Base-by-base conservation (phyloP, 2,888 invertebrate genomes). In the Ormyrus pomaceus region DNA sequence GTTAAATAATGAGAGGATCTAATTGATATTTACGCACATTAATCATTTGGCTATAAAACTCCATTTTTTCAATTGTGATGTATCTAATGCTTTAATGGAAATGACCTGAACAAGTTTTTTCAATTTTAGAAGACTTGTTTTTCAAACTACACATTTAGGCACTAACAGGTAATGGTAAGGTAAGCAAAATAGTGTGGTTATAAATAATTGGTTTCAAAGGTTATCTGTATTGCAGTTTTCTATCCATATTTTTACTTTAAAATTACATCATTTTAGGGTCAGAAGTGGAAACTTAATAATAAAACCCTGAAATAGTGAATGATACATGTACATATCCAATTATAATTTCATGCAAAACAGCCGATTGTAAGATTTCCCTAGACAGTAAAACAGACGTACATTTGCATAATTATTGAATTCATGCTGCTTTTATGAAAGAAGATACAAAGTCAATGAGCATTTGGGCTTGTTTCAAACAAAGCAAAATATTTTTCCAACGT, bases 341-440 rank as follows among this genome's bases (percentile, higher is more conserved):
- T 74, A 77, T 79, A 79, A 73, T 74, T 55, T 59, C 82, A 82
- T 82, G 82, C 82, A 82, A 79, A 77, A 78, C 78, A 80, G 62
- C 59, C n/a, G 48, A 78, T 82, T 72, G n/a, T 70, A 77, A 72
- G 51, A 48, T 75, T 75, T 75, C 69, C 75, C 34, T 72, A 64
- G 68, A 77, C 68, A 71, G 69, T 75, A 78, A 82, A 74, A 80
- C 70, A 82, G 75, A 82, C 55, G 68, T 65, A 77, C 46, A 51
- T 72, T 74, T 75, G 80, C 79, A 66, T 79, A 74, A 66, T 79
- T 82, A 82, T 78, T 70, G 11, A 82, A 78, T 53, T 80, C 82
- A 82, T 82, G 82, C 82, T 78, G 82, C 75, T 78, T 74, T 74
- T 77, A 71, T 69, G 77, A 34, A n/a, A 77, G 77, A 78, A 82